Evolutionary conservation across 2,888 invertebrate species (phyloP).

Genomic region (Mesorhabditis spiculigera): DNA sequence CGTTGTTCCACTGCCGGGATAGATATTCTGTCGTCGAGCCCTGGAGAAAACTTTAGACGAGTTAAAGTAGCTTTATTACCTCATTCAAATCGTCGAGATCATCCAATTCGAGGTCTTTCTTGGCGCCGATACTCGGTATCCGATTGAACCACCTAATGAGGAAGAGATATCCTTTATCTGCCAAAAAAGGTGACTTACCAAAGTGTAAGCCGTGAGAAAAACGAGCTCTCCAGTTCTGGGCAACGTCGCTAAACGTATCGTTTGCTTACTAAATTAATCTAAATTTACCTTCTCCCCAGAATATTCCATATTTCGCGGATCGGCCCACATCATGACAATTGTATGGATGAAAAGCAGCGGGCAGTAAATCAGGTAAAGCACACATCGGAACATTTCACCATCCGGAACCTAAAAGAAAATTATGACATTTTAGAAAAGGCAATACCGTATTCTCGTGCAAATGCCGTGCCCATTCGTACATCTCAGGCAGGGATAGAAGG

Average conservation of each 20-base stretch:
- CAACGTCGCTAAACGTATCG: conserved; percentile 22
- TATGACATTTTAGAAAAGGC: no score
- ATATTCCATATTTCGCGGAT: conserved; percentile 32
- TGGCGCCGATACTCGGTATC: conserved; percentile 40
- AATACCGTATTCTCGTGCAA: conserved; percentile 13
- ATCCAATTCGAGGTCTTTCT: conserved; percentile 41
- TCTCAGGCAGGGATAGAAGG: conserved; percentile 68
- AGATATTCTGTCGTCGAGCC: conserved; percentile 4
- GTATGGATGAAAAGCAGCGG: not conserved
- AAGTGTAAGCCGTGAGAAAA: conserved; percentile 42
- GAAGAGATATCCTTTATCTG: not conserved
- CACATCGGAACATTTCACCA: not conserved
- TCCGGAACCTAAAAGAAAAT: not conserved
- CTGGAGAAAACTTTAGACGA: not conserved
- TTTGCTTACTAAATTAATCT: not conserved
- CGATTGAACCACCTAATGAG: conserved; percentile 45
- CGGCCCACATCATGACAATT: conserved; percentile 40
- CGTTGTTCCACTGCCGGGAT: conserved; percentile 2
- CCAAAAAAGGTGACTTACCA: conserved; percentile 20
- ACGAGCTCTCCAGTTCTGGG: conserved; percentile 43
- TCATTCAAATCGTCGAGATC: conserved; percentile 10
- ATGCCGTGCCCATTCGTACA: conserved; percentile 42
- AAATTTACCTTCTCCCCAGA: conserved; percentile 5
- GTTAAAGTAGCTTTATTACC: not conserved
- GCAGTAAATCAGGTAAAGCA: not conserved